Evolutionary conservation across 2,113 vertebrate species (phyloP).

Genomic region (Picathartes gymnocephalus): DNA sequence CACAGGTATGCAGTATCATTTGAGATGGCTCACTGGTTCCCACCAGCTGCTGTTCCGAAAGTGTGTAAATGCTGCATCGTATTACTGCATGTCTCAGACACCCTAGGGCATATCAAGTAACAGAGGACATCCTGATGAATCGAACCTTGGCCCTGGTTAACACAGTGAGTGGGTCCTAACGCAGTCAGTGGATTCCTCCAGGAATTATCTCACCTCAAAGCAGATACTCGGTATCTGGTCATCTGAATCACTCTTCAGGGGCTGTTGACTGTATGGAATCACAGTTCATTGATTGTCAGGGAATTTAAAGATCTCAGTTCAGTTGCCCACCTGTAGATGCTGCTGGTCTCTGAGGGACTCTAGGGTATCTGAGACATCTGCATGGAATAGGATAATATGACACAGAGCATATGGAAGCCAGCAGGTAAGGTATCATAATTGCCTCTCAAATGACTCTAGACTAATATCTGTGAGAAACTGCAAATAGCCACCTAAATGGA

Average conservation of each 20-base stretch:
- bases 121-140: neutral
- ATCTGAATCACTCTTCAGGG: neutral
- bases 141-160: neutral
- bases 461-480: neutral
- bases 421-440: neutral
- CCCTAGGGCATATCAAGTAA: neutral
- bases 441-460: neutral
- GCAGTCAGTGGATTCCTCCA: neutral
- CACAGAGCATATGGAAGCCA: neutral
- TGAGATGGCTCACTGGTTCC: neutral
- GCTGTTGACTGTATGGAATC: neutral
- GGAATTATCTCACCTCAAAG: neutral
- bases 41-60: neutral
- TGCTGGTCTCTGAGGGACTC: neutral
- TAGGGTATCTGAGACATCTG: neutral
- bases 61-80: neutral
- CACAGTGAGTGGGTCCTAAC: neutral
- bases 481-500: neutral
- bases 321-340: neutral
- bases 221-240: rapidly evolving
- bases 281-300: neutral
- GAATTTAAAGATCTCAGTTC: neutral
- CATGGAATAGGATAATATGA: neutral
- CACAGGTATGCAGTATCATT: neutral
- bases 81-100: neutral